phyloP scores from a whole-genome alignment of 2,888 invertebrate genomes.

The Tetramorium bicarinatum region DNA sequence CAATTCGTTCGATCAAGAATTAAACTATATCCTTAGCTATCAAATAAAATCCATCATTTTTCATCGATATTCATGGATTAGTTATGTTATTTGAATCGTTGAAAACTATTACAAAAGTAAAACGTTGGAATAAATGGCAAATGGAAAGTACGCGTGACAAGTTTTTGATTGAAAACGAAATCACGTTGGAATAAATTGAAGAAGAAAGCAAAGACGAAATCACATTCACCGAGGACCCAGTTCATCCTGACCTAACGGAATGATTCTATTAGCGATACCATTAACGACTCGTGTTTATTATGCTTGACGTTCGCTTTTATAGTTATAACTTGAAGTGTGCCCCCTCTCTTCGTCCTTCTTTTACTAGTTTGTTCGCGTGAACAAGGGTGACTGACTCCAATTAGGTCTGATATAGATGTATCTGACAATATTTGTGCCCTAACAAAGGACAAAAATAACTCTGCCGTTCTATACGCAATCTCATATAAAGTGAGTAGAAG shows the following conservation, averaged over 20 bases:
- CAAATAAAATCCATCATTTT: background rate
- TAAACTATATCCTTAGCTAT: background rate
- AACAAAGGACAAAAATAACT: conserved; percentile 31
- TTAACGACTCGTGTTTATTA: conserved; percentile 83
- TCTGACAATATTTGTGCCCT: conserved; percentile 70
- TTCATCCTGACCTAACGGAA: conserved; percentile 73
- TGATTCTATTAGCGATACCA: conserved; percentile 85
- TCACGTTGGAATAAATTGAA: conserved; percentile 2
- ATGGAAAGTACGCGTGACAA: background rate
- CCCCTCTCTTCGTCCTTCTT: conserved; percentile 49
- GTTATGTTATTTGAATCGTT: background rate
- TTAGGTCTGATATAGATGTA: conserved; percentile 81
- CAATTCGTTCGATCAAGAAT: conserved; percentile 7
- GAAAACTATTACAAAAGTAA: background rate
- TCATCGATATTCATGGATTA: background rate
- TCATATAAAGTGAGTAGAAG: background rate
- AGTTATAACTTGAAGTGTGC: conserved; percentile 80
- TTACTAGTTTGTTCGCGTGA: conserved; percentile 56
- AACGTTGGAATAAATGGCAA: background rate
- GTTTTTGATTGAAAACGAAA: background rate
- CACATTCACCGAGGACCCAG: conserved; percentile 60
- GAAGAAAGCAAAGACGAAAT: conserved; percentile 38
- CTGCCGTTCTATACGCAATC: background rate
- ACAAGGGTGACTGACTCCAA: conserved; percentile 79
- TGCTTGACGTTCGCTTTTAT: conserved; percentile 81